Conservation (phyloP, 2,113 vertebrate genomes). For the Tinamus guttatus region DNA sequence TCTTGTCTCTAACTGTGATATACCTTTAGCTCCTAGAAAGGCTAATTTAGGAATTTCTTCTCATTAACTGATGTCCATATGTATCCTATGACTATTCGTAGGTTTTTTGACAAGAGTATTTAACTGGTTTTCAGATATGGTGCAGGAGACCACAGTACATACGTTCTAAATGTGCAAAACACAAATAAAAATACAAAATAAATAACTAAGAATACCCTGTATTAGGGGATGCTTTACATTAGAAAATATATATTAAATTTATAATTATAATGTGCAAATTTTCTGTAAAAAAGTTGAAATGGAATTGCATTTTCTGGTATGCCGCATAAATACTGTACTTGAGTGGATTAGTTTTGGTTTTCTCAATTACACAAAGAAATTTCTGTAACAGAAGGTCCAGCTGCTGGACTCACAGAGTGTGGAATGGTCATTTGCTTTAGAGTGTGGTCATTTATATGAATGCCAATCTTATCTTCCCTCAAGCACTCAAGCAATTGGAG, state of each 20-base stretch:
- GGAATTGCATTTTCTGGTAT: neutral
- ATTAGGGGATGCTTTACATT: neutral
- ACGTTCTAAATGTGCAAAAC: neutral
- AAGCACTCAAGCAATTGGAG: neutral
- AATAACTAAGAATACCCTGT: neutral
- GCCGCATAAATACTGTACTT: neutral
- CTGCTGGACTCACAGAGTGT: neutral
- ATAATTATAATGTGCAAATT: neutral
- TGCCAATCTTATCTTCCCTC: neutral
- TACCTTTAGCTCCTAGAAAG: neutral
- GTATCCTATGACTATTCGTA: neutral
- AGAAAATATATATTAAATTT: neutral
- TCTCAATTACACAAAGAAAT: neutral
- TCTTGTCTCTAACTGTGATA: neutral
- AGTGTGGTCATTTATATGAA: neutral
- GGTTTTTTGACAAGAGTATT: neutral
- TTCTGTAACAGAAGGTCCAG: neutral
- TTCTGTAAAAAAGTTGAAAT: neutral
- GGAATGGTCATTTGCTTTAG: neutral
- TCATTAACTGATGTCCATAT: neutral
- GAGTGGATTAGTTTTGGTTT: neutral
- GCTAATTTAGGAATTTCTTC: slow-evolving; percentile 3
- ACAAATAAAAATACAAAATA: neutral
- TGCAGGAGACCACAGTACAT: neutral
- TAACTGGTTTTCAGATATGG: neutral